Evolutionary conservation across 64 coral and sea anemone species (phyloP), one percentile per base, ranked within the genome.

Genomic region (Dendrophyllia cribrosa): DNA sequence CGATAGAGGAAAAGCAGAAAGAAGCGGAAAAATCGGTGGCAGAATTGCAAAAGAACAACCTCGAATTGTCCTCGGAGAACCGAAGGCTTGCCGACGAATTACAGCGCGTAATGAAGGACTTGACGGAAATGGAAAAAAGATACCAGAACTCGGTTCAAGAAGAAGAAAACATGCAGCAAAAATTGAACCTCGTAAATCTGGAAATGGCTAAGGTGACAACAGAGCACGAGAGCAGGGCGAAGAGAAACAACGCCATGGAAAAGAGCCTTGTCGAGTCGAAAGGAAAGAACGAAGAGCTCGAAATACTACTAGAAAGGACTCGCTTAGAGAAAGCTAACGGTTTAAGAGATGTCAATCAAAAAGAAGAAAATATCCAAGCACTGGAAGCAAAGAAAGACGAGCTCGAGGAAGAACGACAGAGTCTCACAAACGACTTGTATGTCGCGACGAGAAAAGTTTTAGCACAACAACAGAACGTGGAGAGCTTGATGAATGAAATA

Each of bases 381-480:
- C 91, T 87, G 44, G 91, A 97, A 58, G 76, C 74, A 48, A 94
- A 69, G 49, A 88, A 82, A 51, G 69, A 83, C 7, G 92, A 91
- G 21, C 88, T 97, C 1, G 82, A 91, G 67, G 80, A 97, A 59
- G 91, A 97, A 56, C 60, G 58, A 47, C 91, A 94, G 25, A 93
- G 90, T 24, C 45, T 91, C 22, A 79, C 92, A 45, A 97, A 97
- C 43, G 88, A 94, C 43, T 76, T 97, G 88, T 97, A 94, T 48
- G 78, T 97, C 75, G 90, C 88, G 20, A 97, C 91, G 53, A 89
- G 92, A 72, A 97, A 97, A 80, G 95, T 97, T 8, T 72, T 97
- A 72, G 72, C 90, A 15, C 67, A 94, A 26, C 88, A 97, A 43
- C 88, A 91, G 17, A 97, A 94, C 58, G 75, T 86, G 6, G 95